Conservation (phyloP, 2,113 vertebrate genomes). For the Sciurus niger region DNA sequence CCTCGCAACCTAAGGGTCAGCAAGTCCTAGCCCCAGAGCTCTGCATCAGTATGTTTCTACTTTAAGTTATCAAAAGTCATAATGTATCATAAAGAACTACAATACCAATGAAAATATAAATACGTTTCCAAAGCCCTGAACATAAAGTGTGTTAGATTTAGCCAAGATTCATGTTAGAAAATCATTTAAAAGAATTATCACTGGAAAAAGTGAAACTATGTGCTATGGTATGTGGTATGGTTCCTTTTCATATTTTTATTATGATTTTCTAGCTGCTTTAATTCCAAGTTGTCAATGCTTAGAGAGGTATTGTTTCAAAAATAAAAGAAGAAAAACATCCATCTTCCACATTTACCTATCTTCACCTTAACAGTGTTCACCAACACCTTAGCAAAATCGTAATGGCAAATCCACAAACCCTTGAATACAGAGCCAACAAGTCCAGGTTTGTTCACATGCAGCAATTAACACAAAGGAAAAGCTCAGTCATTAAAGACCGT, state of each 20-base stretch:
- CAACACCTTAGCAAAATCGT: conserved; percentile 7
- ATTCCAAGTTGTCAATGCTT: not conserved
- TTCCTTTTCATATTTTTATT: conserved; percentile 30
- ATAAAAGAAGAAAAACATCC: conserved; percentile 2
- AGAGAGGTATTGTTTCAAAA: not conserved
- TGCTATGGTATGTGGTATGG: not conserved
- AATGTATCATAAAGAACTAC: not conserved
- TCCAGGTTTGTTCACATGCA: not conserved
- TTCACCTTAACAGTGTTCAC: not conserved
- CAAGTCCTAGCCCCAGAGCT: not conserved
- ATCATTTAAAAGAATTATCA: not conserved
- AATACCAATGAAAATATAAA: conserved; percentile 23
- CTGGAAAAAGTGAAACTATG: not conserved
- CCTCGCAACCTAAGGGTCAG: not conserved
- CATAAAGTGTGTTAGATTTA: conserved; percentile 26
- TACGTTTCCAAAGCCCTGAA: not conserved
- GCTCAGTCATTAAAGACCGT: not conserved
- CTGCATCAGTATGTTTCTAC: not conserved
- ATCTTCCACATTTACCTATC: not conserved
- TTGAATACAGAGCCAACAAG: not conserved
- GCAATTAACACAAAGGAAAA: conserved; percentile 19
- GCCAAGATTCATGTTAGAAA: conserved; percentile 38
- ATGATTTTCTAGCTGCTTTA: conserved; percentile 62
- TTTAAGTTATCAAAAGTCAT: not conserved
- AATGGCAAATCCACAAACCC: conserved; percentile 21